Evolutionary conservation across 1,140 invertebrate genomes (phyloP), one percentile per base, ranked within the genome.

Genomic region (Plodia interpunctella): DNA sequence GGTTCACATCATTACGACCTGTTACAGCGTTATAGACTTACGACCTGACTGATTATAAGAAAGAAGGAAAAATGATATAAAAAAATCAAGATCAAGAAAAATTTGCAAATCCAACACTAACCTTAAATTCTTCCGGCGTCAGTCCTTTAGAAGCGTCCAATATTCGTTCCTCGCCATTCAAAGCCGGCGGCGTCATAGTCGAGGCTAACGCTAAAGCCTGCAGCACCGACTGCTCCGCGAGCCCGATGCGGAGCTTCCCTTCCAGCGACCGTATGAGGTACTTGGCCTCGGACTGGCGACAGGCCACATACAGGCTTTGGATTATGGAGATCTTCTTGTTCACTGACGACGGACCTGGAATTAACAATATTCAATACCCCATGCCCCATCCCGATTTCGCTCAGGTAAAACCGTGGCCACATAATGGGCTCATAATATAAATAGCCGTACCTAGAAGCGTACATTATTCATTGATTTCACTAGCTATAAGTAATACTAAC

Each of bases 191-290:
- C 5, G 95, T 95, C 56, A 92, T 87, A 19, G 93, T 92, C 70
- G 94, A 94, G 4, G 98, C 98, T 75, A 96, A 92, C 11, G 97
- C 97, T 49, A 99, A 80, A 11, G 98, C 98, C 81, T 96, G 95
- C 13, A 99, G 90, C 19, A 99, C 94, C 11, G 98, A 99, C 88
- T 99, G 98, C 80, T 99, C 98, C 0, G 98, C 99, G 55, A 99
- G 90, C 3, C 98, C 98, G 70, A 99, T 98, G 38, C 98, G 92
- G 51, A 99, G 90, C 90, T 99, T 99, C 10, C 98, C 98, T 63
- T 95, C 93, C 0, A 99, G 87, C 0, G 96, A 97, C 60, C 88
- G 88, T 56, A 63, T 65, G 0, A 99, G 90, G 88, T 95, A 99
- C 53, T 97, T 92, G 0, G 98, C 96, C 90, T 99, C 99, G 0